These are phyloP conservation scores for Gonioctena quinquepunctata DNA, from an alignment of 1,140 invertebrate species.

Conservation along the genomic window DNA sequence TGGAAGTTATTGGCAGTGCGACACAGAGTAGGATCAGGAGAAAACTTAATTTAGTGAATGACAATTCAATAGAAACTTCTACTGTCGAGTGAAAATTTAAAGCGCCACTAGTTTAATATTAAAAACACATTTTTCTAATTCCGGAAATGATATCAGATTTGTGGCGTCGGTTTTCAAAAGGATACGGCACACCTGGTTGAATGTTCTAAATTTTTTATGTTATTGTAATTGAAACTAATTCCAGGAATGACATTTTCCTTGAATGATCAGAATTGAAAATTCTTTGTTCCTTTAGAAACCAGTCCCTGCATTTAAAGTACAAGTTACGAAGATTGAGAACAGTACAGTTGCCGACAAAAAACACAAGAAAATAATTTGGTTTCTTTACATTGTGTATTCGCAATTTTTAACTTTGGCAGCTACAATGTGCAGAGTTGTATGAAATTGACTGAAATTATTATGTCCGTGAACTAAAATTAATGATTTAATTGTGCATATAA, in stretches of 20 bases:
- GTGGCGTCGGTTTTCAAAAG: not conserved
- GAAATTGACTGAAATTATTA: not conserved
- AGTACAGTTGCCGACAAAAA: too few relatives aligned
- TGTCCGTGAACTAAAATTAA: not conserved
- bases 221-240: too few relatives aligned
- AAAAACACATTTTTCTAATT: not conserved
- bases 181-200: not conserved
- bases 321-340: too few relatives aligned
- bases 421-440: not conserved
- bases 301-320: too few relatives aligned
- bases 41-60: constrained; percentile 47
- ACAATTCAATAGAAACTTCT: constrained; percentile 47
- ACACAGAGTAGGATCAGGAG: constrained; percentile 55
- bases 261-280: too few relatives aligned
- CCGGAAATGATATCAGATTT: not conserved
- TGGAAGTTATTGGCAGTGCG: constrained; percentile 76
- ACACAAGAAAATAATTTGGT: too few relatives aligned
- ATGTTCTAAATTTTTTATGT: too few relatives aligned
- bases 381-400: not conserved
- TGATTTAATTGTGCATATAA: not conserved
- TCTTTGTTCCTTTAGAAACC: too few relatives aligned
- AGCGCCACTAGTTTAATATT: not conserved
- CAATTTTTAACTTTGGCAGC: not conserved
- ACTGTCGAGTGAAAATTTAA: not conserved
- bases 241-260: too few relatives aligned